Conservation (phyloP, 2,113 vertebrate genomes). For the Odontophorus gujanensis region DNA sequence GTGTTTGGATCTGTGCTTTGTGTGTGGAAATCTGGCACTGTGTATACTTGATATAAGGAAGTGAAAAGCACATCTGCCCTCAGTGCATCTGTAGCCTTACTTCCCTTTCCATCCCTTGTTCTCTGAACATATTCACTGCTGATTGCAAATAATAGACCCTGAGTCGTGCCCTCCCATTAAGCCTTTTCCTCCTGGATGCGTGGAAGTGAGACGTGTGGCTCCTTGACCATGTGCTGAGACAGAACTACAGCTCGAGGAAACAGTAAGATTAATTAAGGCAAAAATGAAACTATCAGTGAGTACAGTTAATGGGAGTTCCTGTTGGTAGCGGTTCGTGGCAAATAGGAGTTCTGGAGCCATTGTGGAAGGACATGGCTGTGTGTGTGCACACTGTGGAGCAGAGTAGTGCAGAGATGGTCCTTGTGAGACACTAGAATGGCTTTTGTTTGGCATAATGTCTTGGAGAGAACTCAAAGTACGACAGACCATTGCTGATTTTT, state of each 20-base stretch:
- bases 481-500: not conserved
- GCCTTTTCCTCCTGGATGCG: no score
- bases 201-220: no score
- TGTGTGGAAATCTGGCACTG: not conserved
- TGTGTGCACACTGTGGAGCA: not conserved
- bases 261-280: not conserved
- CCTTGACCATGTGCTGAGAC: not conserved
- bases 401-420: accelerated
- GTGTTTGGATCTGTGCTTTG: not conserved
- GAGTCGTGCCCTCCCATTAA: not conserved
- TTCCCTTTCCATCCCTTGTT: not conserved
- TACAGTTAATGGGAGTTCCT: not conserved
- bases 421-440: no score
- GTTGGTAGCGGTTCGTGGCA: not conserved
- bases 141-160: not conserved
- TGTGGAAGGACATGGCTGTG: not conserved
- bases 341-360: not conserved
- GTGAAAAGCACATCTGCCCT: not conserved
- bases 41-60: not conserved
- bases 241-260: not conserved
- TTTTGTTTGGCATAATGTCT: not conserved
- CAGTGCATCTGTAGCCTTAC: not conserved
- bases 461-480: not conserved
- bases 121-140: not conserved
- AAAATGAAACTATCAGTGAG: not conserved